phyloP scores from a whole-genome alignment of 2,797 vertebrate genomes.

The Darevskia nairensis region DNA sequence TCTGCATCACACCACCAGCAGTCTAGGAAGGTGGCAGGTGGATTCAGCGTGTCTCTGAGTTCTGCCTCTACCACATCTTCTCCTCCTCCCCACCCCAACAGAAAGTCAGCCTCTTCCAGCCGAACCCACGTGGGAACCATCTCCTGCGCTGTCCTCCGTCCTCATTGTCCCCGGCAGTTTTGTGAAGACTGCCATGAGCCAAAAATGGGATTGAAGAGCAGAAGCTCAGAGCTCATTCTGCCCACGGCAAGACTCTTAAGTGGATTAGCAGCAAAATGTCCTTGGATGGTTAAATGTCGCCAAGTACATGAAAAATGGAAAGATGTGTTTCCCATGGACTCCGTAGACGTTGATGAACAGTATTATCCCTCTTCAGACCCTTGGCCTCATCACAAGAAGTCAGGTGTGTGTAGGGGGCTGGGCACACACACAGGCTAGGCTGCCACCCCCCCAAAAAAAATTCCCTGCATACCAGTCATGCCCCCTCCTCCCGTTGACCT shows the following conservation, averaged over 20 bases:
- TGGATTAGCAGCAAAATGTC: conserved; percentile 4
- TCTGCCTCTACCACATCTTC: background rate
- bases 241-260: background rate
- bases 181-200: background rate
- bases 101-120: background rate
- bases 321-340: background rate
- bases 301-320: background rate
- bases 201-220: background rate
- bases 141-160: background rate
- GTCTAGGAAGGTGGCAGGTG: background rate
- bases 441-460: no score
- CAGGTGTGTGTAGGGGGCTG: no score
- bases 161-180: background rate
- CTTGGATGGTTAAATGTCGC: conserved; percentile 10
- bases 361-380: no score
- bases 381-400: no score
- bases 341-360: background rate
- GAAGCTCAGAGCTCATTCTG: background rate
- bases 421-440: no score
- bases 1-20: background rate
- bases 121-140: background rate
- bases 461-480: no score
- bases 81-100: background rate
- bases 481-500: no score
- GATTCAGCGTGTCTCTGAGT: background rate